Base-by-base conservation (phyloP, 2,113 vertebrate genomes). In the Spea bombifrons region DNA sequence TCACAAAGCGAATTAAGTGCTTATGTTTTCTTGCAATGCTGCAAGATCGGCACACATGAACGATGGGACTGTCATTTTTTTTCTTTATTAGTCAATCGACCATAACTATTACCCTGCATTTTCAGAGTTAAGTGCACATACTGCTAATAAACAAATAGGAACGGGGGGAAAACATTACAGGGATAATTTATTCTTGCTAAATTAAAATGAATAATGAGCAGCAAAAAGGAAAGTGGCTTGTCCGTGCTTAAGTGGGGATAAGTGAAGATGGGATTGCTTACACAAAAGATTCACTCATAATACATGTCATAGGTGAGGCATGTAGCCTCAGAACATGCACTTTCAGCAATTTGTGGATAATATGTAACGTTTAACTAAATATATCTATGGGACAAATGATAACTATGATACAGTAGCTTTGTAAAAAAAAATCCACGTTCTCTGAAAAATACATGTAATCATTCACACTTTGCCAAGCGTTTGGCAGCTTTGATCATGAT, bases 231-330 rank as follows among this genome's bases (percentile, higher is more conserved):
- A 69, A 66, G 70, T 15, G 10, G 43, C 57, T 71, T 57, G 47
- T 71, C 47, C 57, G n/a, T 64, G 30, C 59, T 71, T 71, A 71
- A 78, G 76, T 78, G 57, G 68, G 59, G 68, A 71, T 71, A 78
- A 71, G 57, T 78, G 44, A 71, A 78, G 76, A 71, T n/a, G 52
- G 76, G 71, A 78, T 13, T 71, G 59, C 68, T 78, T 78, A 71
- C 68, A 78, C 48, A 65, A 71, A 77, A 71, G 59, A 53, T 30
- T 78, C 13, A 71, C 68, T 66, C 76, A 64, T 78, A 46, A 78
- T 53, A n/a, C 57, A 66, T n/a, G 59, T 68, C 68, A 65, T 70
- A 71, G 68, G 66, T 77, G 44, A 78, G 45, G 15, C 43, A 59
- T 49, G n/a, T 45, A 68, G 30, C 45, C 30, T 64, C n/a, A 48